Evolutionary conservation across 2,113 vertebrate genomes (phyloP).

Genomic region (Strix aluco): DNA sequence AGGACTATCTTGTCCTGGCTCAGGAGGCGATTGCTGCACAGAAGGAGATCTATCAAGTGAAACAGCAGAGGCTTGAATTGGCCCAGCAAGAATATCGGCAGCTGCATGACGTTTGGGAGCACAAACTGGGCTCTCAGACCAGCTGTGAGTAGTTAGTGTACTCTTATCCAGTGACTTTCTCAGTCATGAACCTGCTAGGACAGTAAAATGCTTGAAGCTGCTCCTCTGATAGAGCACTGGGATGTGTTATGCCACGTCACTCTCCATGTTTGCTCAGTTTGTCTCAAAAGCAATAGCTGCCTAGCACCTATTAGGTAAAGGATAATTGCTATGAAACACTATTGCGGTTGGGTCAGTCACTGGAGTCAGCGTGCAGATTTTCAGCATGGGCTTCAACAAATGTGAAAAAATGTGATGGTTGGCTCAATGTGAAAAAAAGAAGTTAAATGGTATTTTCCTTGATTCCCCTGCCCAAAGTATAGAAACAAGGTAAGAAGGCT

Average conservation of each 20-base stretch:
- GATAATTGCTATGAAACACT: background rate
- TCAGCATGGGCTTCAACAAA: background rate
- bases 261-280: accelerated
- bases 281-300: background rate
- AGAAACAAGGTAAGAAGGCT: background rate
- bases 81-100: conserved; percentile 94
- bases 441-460: background rate
- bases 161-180: background rate
- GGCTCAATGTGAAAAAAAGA: background rate
- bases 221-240: background rate
- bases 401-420: background rate
- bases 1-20: conserved; percentile 93
- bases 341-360: background rate
- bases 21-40: conserved; percentile 92
- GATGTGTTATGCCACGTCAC: accelerated
- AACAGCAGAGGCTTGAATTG: conserved; percentile 91
- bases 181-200: background rate
- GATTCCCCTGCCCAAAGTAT: background rate
- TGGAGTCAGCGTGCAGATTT: background rate
- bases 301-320: background rate
- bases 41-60: conserved; percentile 96
- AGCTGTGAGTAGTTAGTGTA: conserved; percentile 85
- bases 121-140: conserved; percentile 92
- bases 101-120: conserved; percentile 92
- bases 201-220: background rate